Evolutionary conservation across 2,888 invertebrate genomes (phyloP), one percentile per base, ranked within the genome.

Genomic region (Drosophila multiciliata): DNA sequence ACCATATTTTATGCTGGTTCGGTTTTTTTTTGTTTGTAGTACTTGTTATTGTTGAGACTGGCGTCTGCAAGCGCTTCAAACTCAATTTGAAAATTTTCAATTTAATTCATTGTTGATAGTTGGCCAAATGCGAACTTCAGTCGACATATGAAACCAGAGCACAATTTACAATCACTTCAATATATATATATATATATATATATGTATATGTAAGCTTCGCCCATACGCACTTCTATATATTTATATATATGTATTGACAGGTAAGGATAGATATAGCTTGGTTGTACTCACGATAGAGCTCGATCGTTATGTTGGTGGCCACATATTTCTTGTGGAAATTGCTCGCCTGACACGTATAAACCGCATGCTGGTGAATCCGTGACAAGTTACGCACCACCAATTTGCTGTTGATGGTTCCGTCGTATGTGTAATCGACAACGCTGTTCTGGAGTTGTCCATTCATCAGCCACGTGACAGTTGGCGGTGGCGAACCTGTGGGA

Each of bases 301-400:
- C 96, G 82, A 97, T 95, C 82, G 95, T 95, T 68, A 96, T 95
- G 73, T 95, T 95, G 42, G 96, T 95, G 35, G 95, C 94, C 62
- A 96, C 95, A 59, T 96, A 96, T 90, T 93, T 93, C 89, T 93
- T 93, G 85, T 92, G 93, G 76, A 93, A 93, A 90, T 97, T 97
- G 85, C 95, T 95, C 35, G 97, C 97, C 93, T 96, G 96, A 92
- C 97, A 97, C 72, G 96, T 96, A 93, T 96, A 96, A 78, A 95
- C 94, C 70, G 96, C 95, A 92, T 96, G 95, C 80, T 96, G 95
- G 93, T 97, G 96, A 73, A 95, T 94, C 84, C 97, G 94, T 86
- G 95, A 94, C 83, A 97, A 94, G 82, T 94, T 94, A 72, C 93
- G 93, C 70, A 95, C 94, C 84, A 94, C 91, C 83, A 96, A 93